A percentile compares a stretch with the other conserved stretches of the same genome.
Conservation (phyloP, 2,113 vertebrate species). For the Tympanuchus pallidicinctus region DNA sequence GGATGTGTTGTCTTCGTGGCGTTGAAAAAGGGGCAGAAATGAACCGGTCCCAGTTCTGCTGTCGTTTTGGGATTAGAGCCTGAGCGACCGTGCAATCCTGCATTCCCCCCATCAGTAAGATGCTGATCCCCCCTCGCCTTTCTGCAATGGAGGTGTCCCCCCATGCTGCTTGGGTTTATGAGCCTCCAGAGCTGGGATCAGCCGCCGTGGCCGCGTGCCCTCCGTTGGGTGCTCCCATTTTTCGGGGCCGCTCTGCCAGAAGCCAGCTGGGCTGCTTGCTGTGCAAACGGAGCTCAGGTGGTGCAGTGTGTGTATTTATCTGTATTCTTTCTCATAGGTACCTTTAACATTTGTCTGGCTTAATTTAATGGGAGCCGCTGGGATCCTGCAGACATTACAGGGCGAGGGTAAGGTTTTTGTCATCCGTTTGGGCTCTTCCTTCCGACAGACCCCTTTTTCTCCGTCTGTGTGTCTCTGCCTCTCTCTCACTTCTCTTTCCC, state of each 20-base stretch:
- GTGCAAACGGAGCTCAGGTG: constrained; percentile 30
- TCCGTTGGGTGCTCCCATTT: fast-evolving
- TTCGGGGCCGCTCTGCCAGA: fast-evolving
- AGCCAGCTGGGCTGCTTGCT: background rate
- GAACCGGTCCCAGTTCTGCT: background rate
- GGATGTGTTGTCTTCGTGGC: no score
- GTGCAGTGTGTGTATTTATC: constrained; percentile 89
- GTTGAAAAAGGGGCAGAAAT: fast-evolving
- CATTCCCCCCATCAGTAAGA: fast-evolving
- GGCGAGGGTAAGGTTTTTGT: constrained; percentile 99
- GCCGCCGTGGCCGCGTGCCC: background rate
- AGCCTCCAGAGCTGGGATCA: fast-evolving
- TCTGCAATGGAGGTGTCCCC: background rate
- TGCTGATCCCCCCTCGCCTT: background rate
- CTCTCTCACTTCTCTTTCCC: constrained; percentile 75
- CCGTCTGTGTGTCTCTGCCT: constrained; percentile 84
- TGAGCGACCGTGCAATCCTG: fast-evolving
- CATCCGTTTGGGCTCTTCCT: constrained; percentile 90
- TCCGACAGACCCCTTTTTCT: constrained; percentile 78
- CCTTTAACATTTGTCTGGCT: constrained; percentile 99
- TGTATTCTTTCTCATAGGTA: constrained; percentile 99
- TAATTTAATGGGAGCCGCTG: constrained; percentile 96
- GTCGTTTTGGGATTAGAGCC: fast-evolving
- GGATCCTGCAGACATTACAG: constrained; percentile 89
- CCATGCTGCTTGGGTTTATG: background rate